Evolutionary conservation across 2,113 vertebrate genomes (phyloP).

Genomic region (Heloderma charlesbogerti): DNA sequence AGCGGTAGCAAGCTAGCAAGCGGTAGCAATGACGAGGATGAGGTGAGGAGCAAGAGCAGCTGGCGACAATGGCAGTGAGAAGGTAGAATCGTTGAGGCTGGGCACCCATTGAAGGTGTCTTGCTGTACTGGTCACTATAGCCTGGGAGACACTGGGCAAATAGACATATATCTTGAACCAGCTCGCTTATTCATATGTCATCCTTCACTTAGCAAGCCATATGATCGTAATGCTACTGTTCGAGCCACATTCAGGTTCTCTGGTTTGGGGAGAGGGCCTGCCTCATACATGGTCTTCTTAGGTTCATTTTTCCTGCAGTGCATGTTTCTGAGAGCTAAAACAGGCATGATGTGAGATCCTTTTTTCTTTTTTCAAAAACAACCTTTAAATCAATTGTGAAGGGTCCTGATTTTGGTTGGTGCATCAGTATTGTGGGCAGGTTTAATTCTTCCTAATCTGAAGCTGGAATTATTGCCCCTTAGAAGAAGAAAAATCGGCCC

Average conservation of each 20-base stretch:
- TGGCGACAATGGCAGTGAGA: no score
- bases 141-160: not conserved
- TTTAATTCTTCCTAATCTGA: not conserved
- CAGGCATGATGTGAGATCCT: not conserved
- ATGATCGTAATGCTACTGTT: not conserved
- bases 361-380: no score
- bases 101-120: no score
- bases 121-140: not conserved
- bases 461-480: not conserved
- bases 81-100: no score
- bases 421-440: not conserved
- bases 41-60: no score
- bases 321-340: not conserved
- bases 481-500: not conserved
- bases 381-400: not conserved
- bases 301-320: not conserved
- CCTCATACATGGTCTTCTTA: not conserved
- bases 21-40: no score
- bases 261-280: not conserved
- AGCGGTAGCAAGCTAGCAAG: no score
- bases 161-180: not conserved
- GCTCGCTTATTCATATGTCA: not conserved
- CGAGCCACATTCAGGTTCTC: not conserved
- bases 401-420: not conserved
- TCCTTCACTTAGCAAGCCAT: not conserved